Conservation (phyloP, 2,113 vertebrate genomes). For the Tragelaphus strepsiceros region DNA sequence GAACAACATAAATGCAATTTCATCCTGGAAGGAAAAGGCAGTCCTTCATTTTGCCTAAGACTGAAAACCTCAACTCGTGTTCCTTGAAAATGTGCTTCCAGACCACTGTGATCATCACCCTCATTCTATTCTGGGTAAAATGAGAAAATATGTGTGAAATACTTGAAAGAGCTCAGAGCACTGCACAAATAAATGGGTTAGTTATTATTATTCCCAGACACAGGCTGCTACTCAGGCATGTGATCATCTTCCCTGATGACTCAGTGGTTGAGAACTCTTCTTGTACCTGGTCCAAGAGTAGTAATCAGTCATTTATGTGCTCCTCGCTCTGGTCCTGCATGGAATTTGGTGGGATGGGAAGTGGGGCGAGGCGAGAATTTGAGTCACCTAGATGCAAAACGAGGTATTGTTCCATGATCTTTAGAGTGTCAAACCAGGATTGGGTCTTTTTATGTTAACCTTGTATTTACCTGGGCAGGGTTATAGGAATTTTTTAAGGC, state of each 20-base stretch:
- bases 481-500: neutral
- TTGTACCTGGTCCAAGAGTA: neutral
- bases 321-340: neutral
- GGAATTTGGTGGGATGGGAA: neutral
- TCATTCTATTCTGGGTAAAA: constrained; percentile 45
- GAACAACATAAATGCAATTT: constrained; percentile 55
- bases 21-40: constrained; percentile 29
- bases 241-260: neutral
- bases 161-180: constrained; percentile 43
- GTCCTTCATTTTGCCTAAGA: constrained; percentile 38
- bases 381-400: neutral
- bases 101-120: constrained; percentile 33
- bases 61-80: constrained; percentile 40
- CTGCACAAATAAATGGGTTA: neutral
- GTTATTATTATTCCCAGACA: neutral
- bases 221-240: neutral
- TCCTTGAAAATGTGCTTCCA: constrained; percentile 54
- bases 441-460: neutral
- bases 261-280: neutral
- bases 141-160: constrained; percentile 38
- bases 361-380: too few species aligned
- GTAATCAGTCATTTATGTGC: neutral
- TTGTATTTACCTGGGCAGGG: neutral
- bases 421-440: neutral
- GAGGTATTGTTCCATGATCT: neutral